phyloP scores from a whole-genome alignment of 2,888 invertebrate genomes.

The Nowickia ferox region DNA sequence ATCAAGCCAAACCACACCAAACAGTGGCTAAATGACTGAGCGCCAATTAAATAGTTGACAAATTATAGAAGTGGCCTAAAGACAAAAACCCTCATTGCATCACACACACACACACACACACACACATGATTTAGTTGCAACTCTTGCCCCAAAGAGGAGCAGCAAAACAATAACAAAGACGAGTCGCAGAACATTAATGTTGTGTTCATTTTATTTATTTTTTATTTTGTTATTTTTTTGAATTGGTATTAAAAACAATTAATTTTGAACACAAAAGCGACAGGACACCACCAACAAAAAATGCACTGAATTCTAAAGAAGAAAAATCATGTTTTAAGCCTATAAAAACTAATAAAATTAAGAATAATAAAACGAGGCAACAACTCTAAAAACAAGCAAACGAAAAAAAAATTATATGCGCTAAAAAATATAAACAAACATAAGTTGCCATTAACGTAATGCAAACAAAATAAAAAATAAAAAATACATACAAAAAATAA shows the following conservation, averaged over 20 bases:
- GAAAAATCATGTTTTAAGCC: conserved; percentile 56
- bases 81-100: conserved; percentile 64
- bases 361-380: conserved; percentile 61
- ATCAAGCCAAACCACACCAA: conserved; percentile 67
- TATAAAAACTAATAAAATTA: conserved; percentile 68
- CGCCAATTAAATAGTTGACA: conserved; percentile 80
- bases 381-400: conserved; percentile 46
- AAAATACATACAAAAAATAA: neutral
- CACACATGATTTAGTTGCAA: conserved; percentile 73
- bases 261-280: conserved; percentile 69
- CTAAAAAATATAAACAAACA: conserved; percentile 11
- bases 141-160: conserved; percentile 44
- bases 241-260: conserved; percentile 71
- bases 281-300: conserved; percentile 50
- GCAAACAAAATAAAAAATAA: conserved; percentile 15
- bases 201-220: neutral
- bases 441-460: conserved; percentile 43
- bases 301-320: conserved; percentile 16
- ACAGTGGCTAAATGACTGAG: conserved; percentile 72
- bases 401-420: neutral
- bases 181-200: conserved; percentile 16
- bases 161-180: conserved; percentile 43
- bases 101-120: conserved; percentile 21
- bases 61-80: conserved; percentile 74
- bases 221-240: conserved; percentile 29